phyloP scores from a whole-genome alignment of 1,140 invertebrate genomes.

The Zaprionus ornatus region DNA sequence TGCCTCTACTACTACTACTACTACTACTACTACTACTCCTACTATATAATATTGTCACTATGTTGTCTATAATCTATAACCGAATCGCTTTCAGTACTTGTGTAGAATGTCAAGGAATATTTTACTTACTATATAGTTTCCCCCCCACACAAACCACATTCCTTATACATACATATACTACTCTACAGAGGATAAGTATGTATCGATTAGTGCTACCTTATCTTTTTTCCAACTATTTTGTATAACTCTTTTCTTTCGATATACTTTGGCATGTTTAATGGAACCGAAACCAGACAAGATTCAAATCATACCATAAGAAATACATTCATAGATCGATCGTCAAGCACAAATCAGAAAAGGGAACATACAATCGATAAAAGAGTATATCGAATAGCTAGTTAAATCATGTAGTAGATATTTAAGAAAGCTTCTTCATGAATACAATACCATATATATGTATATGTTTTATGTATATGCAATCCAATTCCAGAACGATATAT shows the following conservation, averaged over 20 bases:
- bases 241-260: slow-evolving; percentile 7
- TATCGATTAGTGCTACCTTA: slow-evolving; percentile 14
- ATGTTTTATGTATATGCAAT: slow-evolving; percentile 2
- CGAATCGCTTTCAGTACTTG: slow-evolving; percentile 35
- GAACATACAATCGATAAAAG: background rate
- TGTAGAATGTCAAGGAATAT: slow-evolving; percentile 34
- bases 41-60: background rate
- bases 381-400: background rate
- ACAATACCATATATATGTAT: background rate
- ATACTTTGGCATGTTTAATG: slow-evolving; percentile 41
- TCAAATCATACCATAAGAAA: background rate
- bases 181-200: slow-evolving; percentile 19
- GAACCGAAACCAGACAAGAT: background rate
- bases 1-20: slow-evolving; percentile 25
- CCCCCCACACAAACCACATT: slow-evolving; percentile 8
- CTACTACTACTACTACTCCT: slow-evolving; percentile 4
- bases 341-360: slow-evolving; percentile 6
- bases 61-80: background rate
- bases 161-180: background rate
- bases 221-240: slow-evolving; percentile 12
- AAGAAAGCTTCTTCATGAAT: background rate
- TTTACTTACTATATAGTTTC: slow-evolving; percentile 11
- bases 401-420: background rate
- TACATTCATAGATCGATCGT: background rate
- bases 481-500: background rate